Base-by-base conservation (phyloP, 2,113 vertebrate genomes). In the Thomomys bottae region DNA sequence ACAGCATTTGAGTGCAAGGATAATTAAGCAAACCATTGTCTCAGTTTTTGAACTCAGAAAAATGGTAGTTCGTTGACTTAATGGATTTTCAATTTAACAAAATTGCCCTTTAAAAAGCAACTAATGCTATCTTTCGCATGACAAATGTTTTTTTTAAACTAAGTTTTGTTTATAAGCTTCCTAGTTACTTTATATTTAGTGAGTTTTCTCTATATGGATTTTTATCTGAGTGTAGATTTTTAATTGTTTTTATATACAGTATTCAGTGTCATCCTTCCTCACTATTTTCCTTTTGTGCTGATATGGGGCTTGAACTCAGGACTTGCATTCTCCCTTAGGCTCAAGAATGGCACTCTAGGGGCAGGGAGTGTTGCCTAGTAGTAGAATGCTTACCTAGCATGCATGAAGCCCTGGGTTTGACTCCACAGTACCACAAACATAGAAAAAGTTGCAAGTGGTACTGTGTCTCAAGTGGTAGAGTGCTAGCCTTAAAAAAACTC, bases 31-130 rank as follows among this genome's bases (percentile, higher is more conserved):
- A 78, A 78, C 40, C 59, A 84, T 87, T 92, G 8, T 71, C 40
- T 89, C 30, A 70, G 57, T 89, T 73, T 85, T 89, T 84, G 59
- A 78, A 93, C 49, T 87, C n/a, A 81, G 72, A 80, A 54, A 92
- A 92, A 63, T 45, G 64, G 78, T 70, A 90, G 63, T 66, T 86
- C 45, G 73, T 89, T 87, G 93, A 81, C 64, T 95, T 81, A 68
- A 89, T 89, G 59, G n/a, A 63, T 90, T 94, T 96, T 92, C 38
- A 57, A 87, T 63, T 87, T 59, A 92, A 85, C 12, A 86, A 84
- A 87, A 81, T 61, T 92, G 72, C 45, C 70, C 89, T 83, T 61
- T 76, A 45, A 77, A 78, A 81, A 87, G 61, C 21, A 87, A 54
- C 71, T 59, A 57, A 45, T 1, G 8, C 57, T 64, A 30, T 84